These are phyloP conservation scores for Aphrophora alni DNA, from an alignment of 2,888 invertebrate genomes.

Conservation along the genomic window DNA sequence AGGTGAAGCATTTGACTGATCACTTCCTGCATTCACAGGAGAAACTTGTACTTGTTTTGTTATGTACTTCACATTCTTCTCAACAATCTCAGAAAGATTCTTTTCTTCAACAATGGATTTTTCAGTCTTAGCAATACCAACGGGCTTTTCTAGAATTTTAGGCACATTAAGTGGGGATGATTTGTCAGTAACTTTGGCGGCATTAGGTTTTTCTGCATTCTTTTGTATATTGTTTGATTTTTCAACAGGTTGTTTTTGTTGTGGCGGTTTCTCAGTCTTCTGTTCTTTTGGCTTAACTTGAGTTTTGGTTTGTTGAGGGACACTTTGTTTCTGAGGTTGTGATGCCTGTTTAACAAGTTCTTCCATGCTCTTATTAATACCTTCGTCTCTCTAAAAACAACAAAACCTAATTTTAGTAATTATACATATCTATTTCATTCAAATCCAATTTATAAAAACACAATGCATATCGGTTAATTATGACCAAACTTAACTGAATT, in stretches of 20 bases:
- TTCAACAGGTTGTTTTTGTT: slow-evolving; percentile 19
- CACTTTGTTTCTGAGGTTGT: slow-evolving; percentile 15
- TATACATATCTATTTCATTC: no score
- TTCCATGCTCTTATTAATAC: background rate
- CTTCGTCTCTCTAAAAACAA: background rate
- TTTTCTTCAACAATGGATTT: background rate
- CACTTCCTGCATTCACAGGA: slow-evolving; percentile 59
- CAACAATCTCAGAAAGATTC: background rate
- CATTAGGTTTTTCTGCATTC: background rate
- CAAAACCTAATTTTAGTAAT: no score
- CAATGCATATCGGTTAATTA: no score
- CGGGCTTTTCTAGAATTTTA: background rate
- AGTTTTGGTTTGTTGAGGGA: slow-evolving; percentile 16
- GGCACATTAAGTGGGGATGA: background rate
- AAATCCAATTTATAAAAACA: no score
- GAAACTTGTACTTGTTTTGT: slow-evolving; percentile 57
- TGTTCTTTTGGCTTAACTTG: slow-evolving; percentile 21
- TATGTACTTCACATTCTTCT: background rate
- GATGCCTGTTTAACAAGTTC: slow-evolving; percentile 6
- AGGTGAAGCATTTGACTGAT: slow-evolving; percentile 56
- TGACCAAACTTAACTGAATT: no score
- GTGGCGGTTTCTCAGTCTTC: slow-evolving; percentile 19
- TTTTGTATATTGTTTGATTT: background rate
- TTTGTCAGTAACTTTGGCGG: background rate
- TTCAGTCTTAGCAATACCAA: background rate